Evolutionary conservation across 2,797 vertebrate species (phyloP), one percentile per base, ranked within the genome.

Genomic region (Eulemur albifrons): DNA sequence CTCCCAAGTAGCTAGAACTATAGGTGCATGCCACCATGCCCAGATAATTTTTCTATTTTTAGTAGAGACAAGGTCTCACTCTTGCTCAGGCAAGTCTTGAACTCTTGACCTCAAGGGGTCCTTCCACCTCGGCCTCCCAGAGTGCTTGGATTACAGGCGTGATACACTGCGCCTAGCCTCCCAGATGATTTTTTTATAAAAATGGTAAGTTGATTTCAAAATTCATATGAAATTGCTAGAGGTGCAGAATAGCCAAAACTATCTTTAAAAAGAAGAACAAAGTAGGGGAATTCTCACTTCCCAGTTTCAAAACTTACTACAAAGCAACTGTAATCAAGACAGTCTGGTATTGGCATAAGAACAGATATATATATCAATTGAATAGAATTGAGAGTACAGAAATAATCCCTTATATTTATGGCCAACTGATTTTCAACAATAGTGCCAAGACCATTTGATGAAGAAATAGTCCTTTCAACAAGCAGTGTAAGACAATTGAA

Each of bases 161-260:
- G 21, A 57, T 23, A 25, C 54, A 57, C 54, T 25, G 54, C 3
- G 23, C 23, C 54, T 23, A 57, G 23, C 9, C 54, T 57, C 54
- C 9, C 54, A 57, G 9, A 80, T 27, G 11, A 25, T 35, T 59
- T 87, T 8, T 72, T 82, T 57, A 85, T 30, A 80, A 67, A 95
- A 88, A 91, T 30, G 76, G 50, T 27, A 88, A 76, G 45, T 45
- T 84, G 30, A 79, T 84, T 93, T 30, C 80, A 93, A 90, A 80
- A 92, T 81, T 73, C 5, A 70, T 40, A 81, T 32, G 20, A 21
- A 86, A 81, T 77, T 43, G 4, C 30, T 83, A 82, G 18, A 23
- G n/a, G 13, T 38, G 15, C 10, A 91, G 52, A 84, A 95, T 5
- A 76, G 23, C 27, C 73, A 85, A 75, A 52, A 43, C 25, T 40